phyloP scores from a whole-genome alignment of 2,113 vertebrate species.

The Junco hyemalis region DNA sequence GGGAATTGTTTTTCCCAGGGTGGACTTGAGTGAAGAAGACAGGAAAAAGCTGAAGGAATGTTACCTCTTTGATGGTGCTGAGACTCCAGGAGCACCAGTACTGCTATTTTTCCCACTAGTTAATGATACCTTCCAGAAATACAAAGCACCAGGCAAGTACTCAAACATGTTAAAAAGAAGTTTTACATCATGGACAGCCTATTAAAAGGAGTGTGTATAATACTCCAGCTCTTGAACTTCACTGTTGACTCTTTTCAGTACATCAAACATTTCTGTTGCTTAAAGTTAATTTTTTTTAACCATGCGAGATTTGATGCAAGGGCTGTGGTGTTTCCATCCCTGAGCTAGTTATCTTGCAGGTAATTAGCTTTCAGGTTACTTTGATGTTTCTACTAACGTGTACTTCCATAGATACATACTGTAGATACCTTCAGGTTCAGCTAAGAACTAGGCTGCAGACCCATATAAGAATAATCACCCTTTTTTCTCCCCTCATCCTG shows the following conservation, averaged over 20 bases:
- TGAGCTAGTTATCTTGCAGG: neutral
- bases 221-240: neutral
- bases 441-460: neutral
- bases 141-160: constrained; percentile 75
- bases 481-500: neutral
- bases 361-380: neutral
- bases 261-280: neutral
- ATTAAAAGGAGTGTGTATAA: neutral
- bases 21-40: constrained; percentile 64
- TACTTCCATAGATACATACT: neutral
- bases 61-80: constrained; percentile 71
- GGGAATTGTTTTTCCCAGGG: constrained; percentile 75
- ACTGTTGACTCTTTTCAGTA: neutral
- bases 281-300: neutral
- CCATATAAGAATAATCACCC: neutral
- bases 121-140: constrained; percentile 75
- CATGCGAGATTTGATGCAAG: neutral
- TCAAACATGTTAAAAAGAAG: neutral
- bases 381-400: neutral
- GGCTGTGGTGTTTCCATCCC: neutral
- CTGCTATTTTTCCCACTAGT: constrained; percentile 80
- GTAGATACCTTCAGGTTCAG: neutral
- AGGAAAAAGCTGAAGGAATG: constrained; percentile 70
- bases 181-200: neutral
- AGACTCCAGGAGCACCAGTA: constrained; percentile 69